A percentile compares a stretch with the other conserved stretches of the same genome.
Conservation (phyloP, 2,888 invertebrate species). For the Chrysolina oricalcia region DNA sequence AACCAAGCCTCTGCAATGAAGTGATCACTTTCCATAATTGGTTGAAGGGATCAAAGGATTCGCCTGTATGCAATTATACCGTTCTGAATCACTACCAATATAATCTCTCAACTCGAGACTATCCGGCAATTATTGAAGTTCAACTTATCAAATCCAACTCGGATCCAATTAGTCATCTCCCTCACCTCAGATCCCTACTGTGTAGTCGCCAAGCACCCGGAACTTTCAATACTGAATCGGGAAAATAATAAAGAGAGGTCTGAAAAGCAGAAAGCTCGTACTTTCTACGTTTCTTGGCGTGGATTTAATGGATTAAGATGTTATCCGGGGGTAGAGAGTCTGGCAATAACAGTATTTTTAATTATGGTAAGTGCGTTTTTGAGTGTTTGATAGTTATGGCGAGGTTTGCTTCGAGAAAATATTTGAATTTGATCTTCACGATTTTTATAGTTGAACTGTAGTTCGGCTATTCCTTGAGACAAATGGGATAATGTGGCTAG, state of each 20-base stretch:
- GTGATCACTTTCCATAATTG: background rate
- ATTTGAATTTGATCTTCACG: background rate
- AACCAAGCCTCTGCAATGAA: background rate
- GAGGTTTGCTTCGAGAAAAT: background rate
- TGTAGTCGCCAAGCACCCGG: background rate
- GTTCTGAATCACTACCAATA: background rate
- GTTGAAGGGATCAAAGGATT: background rate
- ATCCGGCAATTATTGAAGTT: conserved; percentile 8
- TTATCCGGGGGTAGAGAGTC: background rate
- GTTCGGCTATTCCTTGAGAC: too few species aligned
- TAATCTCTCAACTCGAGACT: conserved; percentile 1
- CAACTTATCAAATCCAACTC: conserved; percentile 14
- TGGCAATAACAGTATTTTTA: background rate
- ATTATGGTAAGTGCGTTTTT: background rate
- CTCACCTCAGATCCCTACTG: background rate
- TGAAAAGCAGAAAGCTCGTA: background rate
- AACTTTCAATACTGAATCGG: background rate
- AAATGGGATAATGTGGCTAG: too few species aligned
- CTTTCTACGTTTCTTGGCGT: background rate
- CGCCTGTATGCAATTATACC: background rate
- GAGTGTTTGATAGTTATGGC: background rate
- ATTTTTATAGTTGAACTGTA: too few species aligned
- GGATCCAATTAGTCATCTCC: conserved; percentile 7
- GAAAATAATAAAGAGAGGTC: conserved; percentile 3
- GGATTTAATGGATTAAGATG: conserved; percentile 8